Evolutionary conservation across 2,888 invertebrate genomes (phyloP).

Genomic region (Coenonympha glycerion): DNA sequence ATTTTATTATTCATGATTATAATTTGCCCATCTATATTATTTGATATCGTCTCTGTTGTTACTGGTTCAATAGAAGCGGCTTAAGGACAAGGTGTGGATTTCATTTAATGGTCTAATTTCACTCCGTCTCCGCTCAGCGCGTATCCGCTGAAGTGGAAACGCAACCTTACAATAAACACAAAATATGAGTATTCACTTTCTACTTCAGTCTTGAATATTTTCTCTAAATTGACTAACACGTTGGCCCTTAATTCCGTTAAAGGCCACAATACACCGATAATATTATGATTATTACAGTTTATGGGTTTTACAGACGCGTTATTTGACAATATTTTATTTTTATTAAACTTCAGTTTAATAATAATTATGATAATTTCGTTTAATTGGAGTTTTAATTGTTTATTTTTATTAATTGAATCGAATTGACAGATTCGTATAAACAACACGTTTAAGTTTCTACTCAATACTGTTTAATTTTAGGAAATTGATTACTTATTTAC

Average conservation of each 20-base stretch:
- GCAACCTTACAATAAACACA: conserved; percentile 23
- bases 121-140: too few species aligned
- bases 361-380: conserved; percentile 14
- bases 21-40: too few species aligned
- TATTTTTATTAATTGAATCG: conserved; percentile 15
- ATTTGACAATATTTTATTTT: not conserved
- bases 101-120: too few species aligned
- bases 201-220: conserved; percentile 68
- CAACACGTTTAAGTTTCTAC: not conserved
- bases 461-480: too few species aligned
- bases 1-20: too few species aligned
- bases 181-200: conserved; percentile 39
- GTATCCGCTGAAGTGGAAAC: too few species aligned
- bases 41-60: too few species aligned
- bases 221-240: conserved; percentile 65
- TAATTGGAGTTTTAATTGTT: conserved; percentile 2
- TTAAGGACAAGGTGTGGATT: too few species aligned
- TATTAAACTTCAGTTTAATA: conserved; percentile 2
- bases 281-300: conserved; percentile 11
- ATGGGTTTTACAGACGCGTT: conserved; percentile 13
- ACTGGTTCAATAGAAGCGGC: too few species aligned
- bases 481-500: not conserved
- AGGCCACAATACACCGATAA: conserved; percentile 20
- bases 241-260: conserved; percentile 39
- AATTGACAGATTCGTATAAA: conserved; percentile 18